These are phyloP conservation scores for Dendrolimus houi DNA, from an alignment of 2,888 invertebrate species.

Conservation along the genomic window DNA sequence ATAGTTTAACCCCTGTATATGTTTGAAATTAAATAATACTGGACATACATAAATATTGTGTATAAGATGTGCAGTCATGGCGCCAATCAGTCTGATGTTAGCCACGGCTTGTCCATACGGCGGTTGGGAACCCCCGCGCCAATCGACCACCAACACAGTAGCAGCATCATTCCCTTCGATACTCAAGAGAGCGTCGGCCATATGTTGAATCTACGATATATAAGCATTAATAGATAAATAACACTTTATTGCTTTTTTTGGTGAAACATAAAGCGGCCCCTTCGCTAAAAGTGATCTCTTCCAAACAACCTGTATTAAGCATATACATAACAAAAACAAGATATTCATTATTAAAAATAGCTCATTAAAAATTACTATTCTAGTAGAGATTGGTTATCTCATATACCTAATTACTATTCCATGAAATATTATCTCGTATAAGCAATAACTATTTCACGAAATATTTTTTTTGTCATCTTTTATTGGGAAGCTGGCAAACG, in stretches of 20 bases:
- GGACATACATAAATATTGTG: slow-evolving; percentile 69
- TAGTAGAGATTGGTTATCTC: too few species aligned
- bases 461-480: too few species aligned
- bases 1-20: too few species aligned
- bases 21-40: too few species aligned
- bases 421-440: too few species aligned
- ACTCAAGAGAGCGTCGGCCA: slow-evolving; percentile 82
- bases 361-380: too few species aligned
- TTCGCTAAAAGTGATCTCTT: too few species aligned
- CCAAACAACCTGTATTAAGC: background rate
- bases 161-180: slow-evolving; percentile 79
- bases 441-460: too few species aligned
- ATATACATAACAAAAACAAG: background rate
- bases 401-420: too few species aligned
- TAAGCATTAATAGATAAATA: background rate
- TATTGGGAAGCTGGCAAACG: too few species aligned
- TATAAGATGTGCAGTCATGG: slow-evolving; percentile 86
- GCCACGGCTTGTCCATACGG: slow-evolving; percentile 95
- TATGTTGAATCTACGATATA: slow-evolving; percentile 76
- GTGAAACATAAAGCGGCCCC: too few species aligned
- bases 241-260: background rate
- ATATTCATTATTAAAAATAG: background rate
- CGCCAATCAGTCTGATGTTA: slow-evolving; percentile 90
- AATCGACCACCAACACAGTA: slow-evolving; percentile 88
- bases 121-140: slow-evolving; percentile 90